Conservation (phyloP, 2,888 invertebrate species). For the Blastobasis lacticolella region DNA sequence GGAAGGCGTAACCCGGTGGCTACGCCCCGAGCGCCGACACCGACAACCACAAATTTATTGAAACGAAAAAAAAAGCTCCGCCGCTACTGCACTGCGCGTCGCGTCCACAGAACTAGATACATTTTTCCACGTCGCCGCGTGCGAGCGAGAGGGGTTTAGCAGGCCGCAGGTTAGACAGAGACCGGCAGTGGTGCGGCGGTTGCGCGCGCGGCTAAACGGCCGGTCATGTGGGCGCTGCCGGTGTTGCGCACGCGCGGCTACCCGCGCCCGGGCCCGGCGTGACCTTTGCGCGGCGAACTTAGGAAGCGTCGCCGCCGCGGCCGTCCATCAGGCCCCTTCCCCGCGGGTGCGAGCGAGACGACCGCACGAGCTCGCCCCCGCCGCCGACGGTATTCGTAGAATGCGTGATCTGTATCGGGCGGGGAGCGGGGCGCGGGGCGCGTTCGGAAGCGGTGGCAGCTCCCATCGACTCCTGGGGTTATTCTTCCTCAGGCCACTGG, state of each 20-base stretch:
- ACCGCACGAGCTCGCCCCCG: constrained; percentile 57
- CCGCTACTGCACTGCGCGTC: constrained; percentile 72
- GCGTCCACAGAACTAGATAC: constrained; percentile 72
- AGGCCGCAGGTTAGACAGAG: constrained; percentile 35
- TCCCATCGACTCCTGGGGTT: constrained; percentile 75
- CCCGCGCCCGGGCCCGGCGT: constrained; percentile 63
- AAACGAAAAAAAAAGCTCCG: constrained; percentile 64
- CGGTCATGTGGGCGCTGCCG: constrained; percentile 72
- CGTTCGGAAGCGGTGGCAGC: constrained; percentile 73
- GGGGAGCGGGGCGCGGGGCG: constrained; percentile 62
- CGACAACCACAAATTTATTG: constrained; percentile 73
- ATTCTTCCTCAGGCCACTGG: constrained; percentile 76
- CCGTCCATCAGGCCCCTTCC: constrained; percentile 67
- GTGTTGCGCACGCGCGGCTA: constrained; percentile 71
- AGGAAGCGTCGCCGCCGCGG: constrained; percentile 68
- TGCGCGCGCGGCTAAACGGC: constrained; percentile 56
- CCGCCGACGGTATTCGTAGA: constrained; percentile 70
- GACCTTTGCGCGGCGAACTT: constrained; percentile 73
- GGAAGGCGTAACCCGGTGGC: constrained; percentile 74
- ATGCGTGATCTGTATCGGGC: constrained; percentile 74
- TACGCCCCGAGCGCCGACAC: constrained; percentile 66
- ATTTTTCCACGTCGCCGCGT: constrained; percentile 66
- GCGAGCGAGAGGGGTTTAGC: constrained; percentile 32
- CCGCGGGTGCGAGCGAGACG: constrained; percentile 66
- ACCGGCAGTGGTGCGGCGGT: constrained; percentile 33